A percentile compares a stretch with the other conserved stretches of the same genome.
phyloP scores from a whole-genome alignment of 2,888 invertebrate species.

The Dysmachus trigonus region DNA sequence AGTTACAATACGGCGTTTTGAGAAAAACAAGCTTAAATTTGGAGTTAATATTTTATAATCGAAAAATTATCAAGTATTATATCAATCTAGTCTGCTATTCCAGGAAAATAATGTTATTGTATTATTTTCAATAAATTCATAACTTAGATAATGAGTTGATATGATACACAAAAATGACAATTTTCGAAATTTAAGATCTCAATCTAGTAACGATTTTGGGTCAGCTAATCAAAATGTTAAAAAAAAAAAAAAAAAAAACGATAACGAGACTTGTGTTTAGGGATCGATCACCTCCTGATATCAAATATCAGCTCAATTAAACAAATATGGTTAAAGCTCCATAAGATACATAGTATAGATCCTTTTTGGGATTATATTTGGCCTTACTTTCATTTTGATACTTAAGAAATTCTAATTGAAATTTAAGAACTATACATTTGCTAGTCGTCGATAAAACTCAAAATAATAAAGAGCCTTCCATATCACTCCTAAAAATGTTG shows the following conservation, averaged over 20 bases:
- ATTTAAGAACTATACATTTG: not conserved
- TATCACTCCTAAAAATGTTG: too few relatives aligned
- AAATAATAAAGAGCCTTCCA: too few relatives aligned
- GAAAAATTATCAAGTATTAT: too few relatives aligned
- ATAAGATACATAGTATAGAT: not conserved
- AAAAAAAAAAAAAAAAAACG: not conserved
- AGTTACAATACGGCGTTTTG: not conserved
- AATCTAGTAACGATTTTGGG: not conserved
- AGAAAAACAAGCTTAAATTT: too few relatives aligned
- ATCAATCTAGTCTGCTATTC: too few relatives aligned
- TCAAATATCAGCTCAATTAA: not conserved
- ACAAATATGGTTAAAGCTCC: not conserved
- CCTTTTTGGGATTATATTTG: not conserved
- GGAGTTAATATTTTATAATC: too few relatives aligned
- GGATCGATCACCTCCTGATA: not conserved
- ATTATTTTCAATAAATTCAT: too few relatives aligned
- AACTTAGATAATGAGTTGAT: not conserved
- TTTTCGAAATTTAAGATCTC: not conserved
- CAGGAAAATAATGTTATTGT: too few relatives aligned
- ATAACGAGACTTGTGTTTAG: not conserved
- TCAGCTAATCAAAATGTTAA: not conserved
- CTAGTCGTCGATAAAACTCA: too few relatives aligned
- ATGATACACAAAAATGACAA: not conserved
- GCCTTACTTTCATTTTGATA: not conserved
- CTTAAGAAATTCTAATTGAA: too few relatives aligned